A percentile compares a stretch with the other conserved stretches of the same genome.
phyloP scores from a whole-genome alignment of 1,140 invertebrate species.

The Oppia nitens region DNA sequence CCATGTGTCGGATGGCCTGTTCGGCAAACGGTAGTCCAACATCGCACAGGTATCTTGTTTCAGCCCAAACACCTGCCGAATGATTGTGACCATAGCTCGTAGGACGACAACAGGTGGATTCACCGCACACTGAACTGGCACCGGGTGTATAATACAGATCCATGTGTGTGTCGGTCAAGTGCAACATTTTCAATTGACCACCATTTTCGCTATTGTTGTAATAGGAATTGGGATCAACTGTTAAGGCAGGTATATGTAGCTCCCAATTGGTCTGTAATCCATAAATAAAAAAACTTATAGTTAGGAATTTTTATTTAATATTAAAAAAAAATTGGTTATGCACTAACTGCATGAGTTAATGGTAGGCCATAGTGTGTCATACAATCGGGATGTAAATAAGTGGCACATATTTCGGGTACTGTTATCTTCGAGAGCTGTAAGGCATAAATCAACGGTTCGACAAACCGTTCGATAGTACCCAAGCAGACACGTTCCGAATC shows the following conservation, averaged over 20 bases:
- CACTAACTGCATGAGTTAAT: too few species aligned
- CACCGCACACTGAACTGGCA: conserved; percentile 46
- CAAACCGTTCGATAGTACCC: not conserved
- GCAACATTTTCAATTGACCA: conserved; percentile 34
- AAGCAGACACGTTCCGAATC: conserved; percentile 3
- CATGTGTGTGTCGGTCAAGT: conserved; percentile 62
- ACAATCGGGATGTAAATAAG: conserved; percentile 3
- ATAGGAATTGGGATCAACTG: not conserved
- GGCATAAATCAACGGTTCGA: not conserved
- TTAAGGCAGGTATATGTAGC: not conserved
- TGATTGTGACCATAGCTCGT: conserved; percentile 31
- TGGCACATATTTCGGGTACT: conserved; percentile 5
- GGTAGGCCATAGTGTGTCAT: not conserved
- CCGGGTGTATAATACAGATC: conserved; percentile 50
- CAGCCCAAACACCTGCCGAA: conserved; percentile 56
- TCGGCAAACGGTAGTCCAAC: conserved; percentile 45
- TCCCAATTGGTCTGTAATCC: conserved; percentile 1
- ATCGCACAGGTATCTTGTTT: conserved; percentile 49
- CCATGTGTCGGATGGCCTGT: conserved; percentile 32
- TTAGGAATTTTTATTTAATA: too few species aligned
- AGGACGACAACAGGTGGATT: conserved; percentile 58
- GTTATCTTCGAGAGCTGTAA: conserved; percentile 2
- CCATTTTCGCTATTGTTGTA: not conserved
- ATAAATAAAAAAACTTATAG: too few species aligned
- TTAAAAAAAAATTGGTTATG: too few species aligned